Evolutionary conservation across 2,888 invertebrate genomes (phyloP), one percentile per base, ranked within the genome.

Genomic region (Onthophagus sagittarius): DNA sequence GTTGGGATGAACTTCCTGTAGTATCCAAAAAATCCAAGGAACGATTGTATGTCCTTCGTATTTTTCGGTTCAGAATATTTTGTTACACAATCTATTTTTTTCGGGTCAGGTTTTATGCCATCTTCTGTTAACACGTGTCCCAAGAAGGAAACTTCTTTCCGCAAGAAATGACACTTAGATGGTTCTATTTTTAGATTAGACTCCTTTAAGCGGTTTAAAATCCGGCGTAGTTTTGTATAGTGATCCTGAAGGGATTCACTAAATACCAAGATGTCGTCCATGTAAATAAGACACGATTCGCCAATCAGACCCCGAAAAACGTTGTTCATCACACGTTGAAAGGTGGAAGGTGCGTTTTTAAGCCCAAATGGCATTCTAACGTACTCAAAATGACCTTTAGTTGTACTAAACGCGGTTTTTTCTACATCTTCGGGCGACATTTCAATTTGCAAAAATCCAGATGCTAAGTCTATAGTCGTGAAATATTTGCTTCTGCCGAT

Each of bases 381-480:
- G 72, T 71, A 79, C 62, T 81, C 76, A 67, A 75, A 80, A 74
- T 80, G 78, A n/a, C 79, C 80, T 2, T 69, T 62, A 7, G 74
- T 72, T 7, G 77, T 77, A 2, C 76, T 75, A 65, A 80, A 80
- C 5, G 79, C 79, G 4, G 79, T 79, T 76, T 79, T 79, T 11
- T 69, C 71, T 2, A n/a, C 33, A 65, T 79, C 77, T 23, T 71
- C 31, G 33, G 67, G 15, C 6, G 62, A 76, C 72, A 64, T 79
- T 62, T 76, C 84, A 78, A 84, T 82, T 77, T 85, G 84, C 73
- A 85, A 84, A 75, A 81, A 85, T 0, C 84, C 84, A 3, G 79
- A 79, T 4, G 83, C 81, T n/a, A 85, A 71, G 75, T 84, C 85
- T 39, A 85, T 39, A 0, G 81, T 82, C 1, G 82, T 79, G 71